A percentile compares a stretch with the other conserved stretches of the same genome.
Conservation (phyloP, 1,140 invertebrate genomes). For the Meloidogyne chitwoodi region DNA sequence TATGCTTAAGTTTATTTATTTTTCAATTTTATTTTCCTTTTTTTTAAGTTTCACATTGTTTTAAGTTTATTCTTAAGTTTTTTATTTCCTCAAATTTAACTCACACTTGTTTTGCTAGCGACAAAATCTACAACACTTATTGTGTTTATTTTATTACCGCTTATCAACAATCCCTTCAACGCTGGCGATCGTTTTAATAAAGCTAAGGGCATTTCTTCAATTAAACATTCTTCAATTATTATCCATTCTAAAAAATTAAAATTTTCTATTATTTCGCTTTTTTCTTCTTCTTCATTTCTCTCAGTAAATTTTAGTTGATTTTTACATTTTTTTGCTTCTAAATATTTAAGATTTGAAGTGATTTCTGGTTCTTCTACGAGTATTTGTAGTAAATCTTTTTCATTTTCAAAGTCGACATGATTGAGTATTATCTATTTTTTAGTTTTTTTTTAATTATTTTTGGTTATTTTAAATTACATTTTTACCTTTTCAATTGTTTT, state of each 20-base stretch:
- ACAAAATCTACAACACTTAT: conserved; percentile 17
- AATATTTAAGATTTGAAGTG: conserved; percentile 11
- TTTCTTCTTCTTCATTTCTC: neutral
- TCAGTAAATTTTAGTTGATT: neutral
- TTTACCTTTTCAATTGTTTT: conserved; percentile 27
- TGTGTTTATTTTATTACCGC: conserved; percentile 31
- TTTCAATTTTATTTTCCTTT: too few relatives aligned
- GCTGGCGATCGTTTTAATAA: conserved; percentile 5
- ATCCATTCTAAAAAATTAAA: conserved; percentile 18
- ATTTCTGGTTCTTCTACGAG: neutral
- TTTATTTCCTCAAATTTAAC: neutral
- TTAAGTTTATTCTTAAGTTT: too few relatives aligned
- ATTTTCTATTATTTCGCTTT: neutral
- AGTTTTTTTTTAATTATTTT: neutral
- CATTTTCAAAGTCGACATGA: conserved; percentile 24
- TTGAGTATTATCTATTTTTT: conserved; percentile 21
- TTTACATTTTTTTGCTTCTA: conserved; percentile 27
- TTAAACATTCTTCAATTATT: conserved; percentile 32
- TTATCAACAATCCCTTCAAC: conserved; percentile 19
- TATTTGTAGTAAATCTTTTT: neutral
- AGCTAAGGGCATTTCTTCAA: conserved; percentile 22
- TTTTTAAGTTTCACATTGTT: too few relatives aligned
- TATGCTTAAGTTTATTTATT: neutral
- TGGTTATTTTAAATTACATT: neutral
- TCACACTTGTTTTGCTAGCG: neutral